Conservation (phyloP, 2,888 invertebrate species). For the Dendrolimus houi region DNA sequence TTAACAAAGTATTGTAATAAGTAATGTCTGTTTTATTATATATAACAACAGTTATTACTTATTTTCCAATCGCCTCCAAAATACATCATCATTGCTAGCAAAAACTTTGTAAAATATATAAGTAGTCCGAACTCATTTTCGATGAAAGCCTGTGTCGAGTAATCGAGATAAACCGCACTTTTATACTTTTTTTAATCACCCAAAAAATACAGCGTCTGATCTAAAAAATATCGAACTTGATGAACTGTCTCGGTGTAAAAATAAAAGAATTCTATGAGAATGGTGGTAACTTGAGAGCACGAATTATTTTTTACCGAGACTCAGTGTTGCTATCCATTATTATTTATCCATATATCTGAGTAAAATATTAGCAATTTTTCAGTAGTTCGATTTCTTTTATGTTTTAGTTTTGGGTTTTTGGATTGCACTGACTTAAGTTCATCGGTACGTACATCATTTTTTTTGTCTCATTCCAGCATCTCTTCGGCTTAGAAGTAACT, state of each 20-base stretch:
- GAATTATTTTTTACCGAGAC: slow-evolving; percentile 35
- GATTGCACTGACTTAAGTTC: too few species aligned
- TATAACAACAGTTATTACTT: neutral
- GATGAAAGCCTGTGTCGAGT: neutral
- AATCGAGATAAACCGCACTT: slow-evolving; percentile 1
- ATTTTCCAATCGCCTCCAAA: neutral
- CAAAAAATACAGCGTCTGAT: slow-evolving; percentile 14
- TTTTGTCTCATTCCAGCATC: too few species aligned
- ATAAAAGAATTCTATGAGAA: slow-evolving; percentile 35
- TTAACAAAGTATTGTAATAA: too few species aligned
- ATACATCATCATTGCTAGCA: neutral
- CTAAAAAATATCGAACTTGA: slow-evolving; percentile 29
- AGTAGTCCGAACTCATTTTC: neutral
- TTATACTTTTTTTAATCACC: slow-evolving; percentile 14
- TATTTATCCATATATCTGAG: too few species aligned
- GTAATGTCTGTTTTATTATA: neutral
- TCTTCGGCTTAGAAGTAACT: too few species aligned
- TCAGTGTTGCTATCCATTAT: slow-evolving; percentile 18
- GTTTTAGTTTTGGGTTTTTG: too few species aligned
- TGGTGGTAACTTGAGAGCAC: slow-evolving; percentile 52
- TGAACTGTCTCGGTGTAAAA: slow-evolving; percentile 48
- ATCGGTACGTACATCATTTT: too few species aligned
- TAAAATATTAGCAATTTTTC: too few species aligned
- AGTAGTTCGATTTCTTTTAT: too few species aligned
- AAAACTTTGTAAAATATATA: neutral